Evolutionary conservation across 1,140 invertebrate genomes (phyloP), one percentile per base, ranked within the genome.

Genomic region (Pachypeltis micranthus): DNA sequence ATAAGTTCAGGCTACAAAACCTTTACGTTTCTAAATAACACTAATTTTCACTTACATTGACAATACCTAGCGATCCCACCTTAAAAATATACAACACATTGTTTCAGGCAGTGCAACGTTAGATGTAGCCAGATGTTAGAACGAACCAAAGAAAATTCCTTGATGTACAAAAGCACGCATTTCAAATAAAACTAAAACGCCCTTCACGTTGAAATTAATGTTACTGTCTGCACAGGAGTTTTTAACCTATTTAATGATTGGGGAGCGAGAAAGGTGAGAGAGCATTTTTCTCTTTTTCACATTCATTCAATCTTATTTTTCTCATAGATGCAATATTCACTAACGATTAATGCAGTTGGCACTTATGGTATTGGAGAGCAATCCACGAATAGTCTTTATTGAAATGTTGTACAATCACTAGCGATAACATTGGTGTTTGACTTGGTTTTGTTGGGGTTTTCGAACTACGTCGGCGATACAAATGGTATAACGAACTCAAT

Each of bases 281-380:
- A 10, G 31, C 31, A 39, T 21, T 21, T 14, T 51, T n/a, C n/a
- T n/a, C n/a, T 21, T 51, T 51, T 21, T 21, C 47, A 7, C 12
- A 51, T 51, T 51, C 47, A 51, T 51, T 51, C 23, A 51, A 51
- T 51, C 47, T 51, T 51, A 51, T 16, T 51, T 10, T 21, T 51
- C 47, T 51, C 47, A 51, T n/a, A n/a, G n/a, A 21, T 51, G 47
- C 47, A 51, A 16, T 51, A 4, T 10, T 14, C 23, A 10, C 47
- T 51, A 21, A 51, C 12, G 12, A 16, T 21, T 51, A 16, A 4
- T 14, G 12, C 47, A 51, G 47, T 51, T 51, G 47, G 47, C 47
- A 51, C 47, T 16, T 51, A 51, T 51, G 47, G 47, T 51, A 51
- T 39, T 10, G n/a, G 23, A 16, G 47, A 21, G 47, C 47, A 39